Conservation (phyloP, 2,797 vertebrate species). For the Silurus aristotelis region DNA sequence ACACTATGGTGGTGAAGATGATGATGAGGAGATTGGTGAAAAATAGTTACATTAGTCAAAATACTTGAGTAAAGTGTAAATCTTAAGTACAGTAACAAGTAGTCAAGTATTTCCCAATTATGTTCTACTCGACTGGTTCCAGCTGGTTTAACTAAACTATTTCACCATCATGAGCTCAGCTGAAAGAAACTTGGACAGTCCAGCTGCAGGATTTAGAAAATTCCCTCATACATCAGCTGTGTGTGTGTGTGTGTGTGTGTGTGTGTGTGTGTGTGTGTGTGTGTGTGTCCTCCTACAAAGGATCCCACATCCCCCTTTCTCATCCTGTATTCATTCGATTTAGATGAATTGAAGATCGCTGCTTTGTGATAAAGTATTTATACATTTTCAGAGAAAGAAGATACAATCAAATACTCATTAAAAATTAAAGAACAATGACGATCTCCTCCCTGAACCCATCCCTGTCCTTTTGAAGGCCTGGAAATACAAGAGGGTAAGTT, state of each 20-base stretch:
- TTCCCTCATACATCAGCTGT: no score
- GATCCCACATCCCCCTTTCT: no score
- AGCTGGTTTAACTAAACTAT: background rate
- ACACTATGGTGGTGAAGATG: no score
- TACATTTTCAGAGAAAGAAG: background rate
- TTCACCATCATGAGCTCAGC: background rate
- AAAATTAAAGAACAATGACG: background rate
- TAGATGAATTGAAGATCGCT: background rate
- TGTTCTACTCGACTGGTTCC: background rate
- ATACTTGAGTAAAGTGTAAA: background rate
- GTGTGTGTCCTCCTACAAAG: background rate
- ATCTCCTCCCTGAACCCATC: background rate
- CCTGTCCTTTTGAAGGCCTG: background rate
- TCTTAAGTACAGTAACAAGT: background rate
- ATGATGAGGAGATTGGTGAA: no score
- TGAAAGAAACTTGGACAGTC: background rate
- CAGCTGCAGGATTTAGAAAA: background rate
- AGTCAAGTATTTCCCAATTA: background rate
- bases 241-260: background rate
- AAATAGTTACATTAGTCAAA: background rate
- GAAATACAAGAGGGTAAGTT: background rate
- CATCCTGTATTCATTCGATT: background rate
- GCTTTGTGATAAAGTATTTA: slow-evolving; percentile 24
- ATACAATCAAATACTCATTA: background rate
- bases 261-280: background rate